Percentiles rank a stretch among this genome's conserved stretches.
phyloP scores from a whole-genome alignment of 2,797 vertebrate species.

The Microcaecilia unicolor region DNA sequence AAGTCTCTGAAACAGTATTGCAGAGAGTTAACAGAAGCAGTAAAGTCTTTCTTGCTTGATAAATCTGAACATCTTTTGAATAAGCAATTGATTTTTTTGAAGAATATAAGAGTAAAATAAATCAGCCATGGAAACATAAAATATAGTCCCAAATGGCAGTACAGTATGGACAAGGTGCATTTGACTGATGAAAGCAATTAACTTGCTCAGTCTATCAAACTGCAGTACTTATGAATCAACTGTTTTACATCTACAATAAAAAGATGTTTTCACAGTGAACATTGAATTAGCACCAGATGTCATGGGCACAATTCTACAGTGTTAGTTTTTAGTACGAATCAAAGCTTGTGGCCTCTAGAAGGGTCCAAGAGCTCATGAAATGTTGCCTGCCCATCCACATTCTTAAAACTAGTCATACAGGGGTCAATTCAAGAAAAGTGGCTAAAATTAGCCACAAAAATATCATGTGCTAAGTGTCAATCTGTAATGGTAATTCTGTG shows the following conservation, averaged over 20 bases:
- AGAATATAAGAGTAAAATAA: background rate
- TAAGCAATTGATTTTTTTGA: background rate
- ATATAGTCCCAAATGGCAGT: background rate
- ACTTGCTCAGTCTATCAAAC: background rate
- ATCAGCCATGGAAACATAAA: background rate
- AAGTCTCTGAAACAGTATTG: background rate
- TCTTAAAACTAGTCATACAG: no score
- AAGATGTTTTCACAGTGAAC: constrained; percentile 1
- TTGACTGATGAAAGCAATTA: constrained; percentile 2
- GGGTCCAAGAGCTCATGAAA: no score
- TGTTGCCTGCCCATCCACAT: no score
- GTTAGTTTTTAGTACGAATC: background rate
- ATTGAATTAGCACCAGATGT: background rate
- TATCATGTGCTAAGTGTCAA: no score
- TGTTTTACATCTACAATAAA: background rate
- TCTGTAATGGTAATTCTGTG: no score
- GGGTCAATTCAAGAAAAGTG: no score
- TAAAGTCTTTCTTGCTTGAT: background rate
- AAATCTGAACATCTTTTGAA: background rate
- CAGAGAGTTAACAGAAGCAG: background rate
- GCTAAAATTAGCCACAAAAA: no score
- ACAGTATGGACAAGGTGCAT: background rate
- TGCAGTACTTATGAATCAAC: background rate
- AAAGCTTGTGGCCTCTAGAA: no score
- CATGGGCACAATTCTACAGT: no score